phyloP scores from a whole-genome alignment of 1,140 invertebrate genomes.

The Araneus ventricosus region DNA sequence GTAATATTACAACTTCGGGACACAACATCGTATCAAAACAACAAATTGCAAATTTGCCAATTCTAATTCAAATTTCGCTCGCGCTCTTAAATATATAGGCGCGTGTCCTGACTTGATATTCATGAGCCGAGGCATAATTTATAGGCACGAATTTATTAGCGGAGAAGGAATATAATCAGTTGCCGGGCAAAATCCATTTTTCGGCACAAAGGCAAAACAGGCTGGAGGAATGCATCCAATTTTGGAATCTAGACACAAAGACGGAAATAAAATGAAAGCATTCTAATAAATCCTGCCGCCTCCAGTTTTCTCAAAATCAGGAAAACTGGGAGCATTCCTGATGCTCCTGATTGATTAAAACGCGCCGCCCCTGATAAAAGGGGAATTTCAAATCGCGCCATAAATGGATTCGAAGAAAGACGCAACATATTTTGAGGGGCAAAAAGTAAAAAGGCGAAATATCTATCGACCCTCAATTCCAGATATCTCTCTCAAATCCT shows the following conservation, averaged over 20 bases:
- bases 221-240: not conserved
- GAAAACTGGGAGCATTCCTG: not conserved
- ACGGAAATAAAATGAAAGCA: not conserved
- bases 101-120: too few relatives aligned
- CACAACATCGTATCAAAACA: too few relatives aligned
- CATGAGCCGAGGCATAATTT: too few relatives aligned
- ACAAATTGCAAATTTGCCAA: too few relatives aligned
- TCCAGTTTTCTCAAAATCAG: slow-evolving; percentile 11
- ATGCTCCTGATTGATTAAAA: slow-evolving; percentile 4
- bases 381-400: not conserved
- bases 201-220: not conserved
- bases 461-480: not conserved
- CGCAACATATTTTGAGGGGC: not conserved
- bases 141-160: too few relatives aligned
- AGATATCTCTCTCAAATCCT: not conserved
- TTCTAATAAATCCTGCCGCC: not conserved
- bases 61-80: too few relatives aligned
- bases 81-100: too few relatives aligned
- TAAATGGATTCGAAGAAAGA: not conserved
- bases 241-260: not conserved
- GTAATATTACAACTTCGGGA: too few relatives aligned
- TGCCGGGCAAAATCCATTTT: not conserved
- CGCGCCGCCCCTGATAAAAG: not conserved
- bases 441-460: not conserved
- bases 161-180: too few relatives aligned